phyloP scores from a whole-genome alignment of 37 sponge, comb jelly and placozoan species.

The Axinella damicornis region DNA sequence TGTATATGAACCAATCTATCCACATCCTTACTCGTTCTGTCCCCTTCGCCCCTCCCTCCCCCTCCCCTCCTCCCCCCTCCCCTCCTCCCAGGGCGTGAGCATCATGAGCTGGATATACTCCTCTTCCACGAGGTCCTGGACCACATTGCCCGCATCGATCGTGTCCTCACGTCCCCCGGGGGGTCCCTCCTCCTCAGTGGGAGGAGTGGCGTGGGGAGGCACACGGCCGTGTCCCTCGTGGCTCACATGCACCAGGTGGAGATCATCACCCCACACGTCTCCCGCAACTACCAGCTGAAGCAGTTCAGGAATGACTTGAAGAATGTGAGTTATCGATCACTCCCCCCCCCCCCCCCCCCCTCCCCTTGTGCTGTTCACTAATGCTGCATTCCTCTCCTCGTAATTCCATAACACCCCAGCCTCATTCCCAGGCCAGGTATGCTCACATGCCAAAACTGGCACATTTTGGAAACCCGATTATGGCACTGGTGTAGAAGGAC shows the following conservation, averaged over 20 bases:
- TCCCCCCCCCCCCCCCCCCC: too few relatives aligned
- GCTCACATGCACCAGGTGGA: constrained; percentile 85
- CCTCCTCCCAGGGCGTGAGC: constrained; percentile 67
- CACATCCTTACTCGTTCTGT: too few relatives aligned
- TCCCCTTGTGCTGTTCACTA: too few relatives aligned
- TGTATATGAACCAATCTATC: too few relatives aligned
- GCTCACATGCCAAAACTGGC: too few relatives aligned
- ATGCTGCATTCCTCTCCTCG: too few relatives aligned
- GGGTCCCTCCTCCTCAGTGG: constrained; percentile 95
- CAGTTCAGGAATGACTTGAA: constrained; percentile 93
- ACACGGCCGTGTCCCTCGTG: constrained; percentile 84
- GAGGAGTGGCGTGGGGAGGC: constrained; percentile 94
- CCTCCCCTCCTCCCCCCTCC: not conserved
- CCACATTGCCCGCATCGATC: constrained; percentile 83
- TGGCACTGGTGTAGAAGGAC: too few relatives aligned
- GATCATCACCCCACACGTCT: constrained; percentile 85
- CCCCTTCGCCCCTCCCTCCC: too few relatives aligned
- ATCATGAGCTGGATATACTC: constrained; percentile 74
- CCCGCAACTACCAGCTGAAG: constrained; percentile 86
- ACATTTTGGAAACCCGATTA: too few relatives aligned
- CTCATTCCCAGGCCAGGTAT: too few relatives aligned
- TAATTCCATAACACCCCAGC: too few relatives aligned
- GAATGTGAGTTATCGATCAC: constrained; percentile 43
- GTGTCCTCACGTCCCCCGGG: constrained; percentile 91
- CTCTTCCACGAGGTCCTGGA: constrained; percentile 92